Base-by-base conservation (phyloP, 2,888 invertebrate genomes). In the Lutraria lutraria region DNA sequence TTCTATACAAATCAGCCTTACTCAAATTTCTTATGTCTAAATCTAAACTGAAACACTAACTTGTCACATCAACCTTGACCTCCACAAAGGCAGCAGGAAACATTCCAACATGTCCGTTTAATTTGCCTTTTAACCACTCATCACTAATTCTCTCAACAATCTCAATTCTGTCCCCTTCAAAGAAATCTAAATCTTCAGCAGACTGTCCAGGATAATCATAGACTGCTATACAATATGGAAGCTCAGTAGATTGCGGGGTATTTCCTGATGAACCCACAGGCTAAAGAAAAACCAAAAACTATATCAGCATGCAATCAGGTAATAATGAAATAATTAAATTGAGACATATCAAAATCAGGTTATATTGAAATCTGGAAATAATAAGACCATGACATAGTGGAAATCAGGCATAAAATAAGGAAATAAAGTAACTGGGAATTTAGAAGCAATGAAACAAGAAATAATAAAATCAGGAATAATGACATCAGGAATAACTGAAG, bases 181-280 rank as follows among this genome's bases (percentile, higher is more conserved):
- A 88, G 83, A 96, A 96, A 12, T 68, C 85, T 81, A 96, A 92
- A 86, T 96, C 96, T 0, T 92, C 94, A 25, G 88, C 92, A 31
- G 93, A 92, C 56, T 92, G 91, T n/a, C 94, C 94, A 6, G 94
- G 93, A 88, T 94, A 96, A 90, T 96, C 95, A 93, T 94, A 94
- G 34, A 95, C 34, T 8, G 95, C 96, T 0, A 89, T 54, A 91
- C 90, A 92, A 72, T 89, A 89, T 79, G 87, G 85, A 21, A 31
- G 56, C 21, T 68, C 86, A 52, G 52, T 54, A 13, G 54, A 52
- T 54, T 25, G 21, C 52, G 53, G 68, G 29, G 52, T 6, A 43
- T 43, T 43, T 76, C 31, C 31, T 76, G 76, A 31, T 31, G 31
- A 31, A 6, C 25, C 34, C 2, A 34, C 76, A 76, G 19, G 21